phyloP scores from a whole-genome alignment of 2,113 vertebrate species.

The Alouatta palliata region DNA sequence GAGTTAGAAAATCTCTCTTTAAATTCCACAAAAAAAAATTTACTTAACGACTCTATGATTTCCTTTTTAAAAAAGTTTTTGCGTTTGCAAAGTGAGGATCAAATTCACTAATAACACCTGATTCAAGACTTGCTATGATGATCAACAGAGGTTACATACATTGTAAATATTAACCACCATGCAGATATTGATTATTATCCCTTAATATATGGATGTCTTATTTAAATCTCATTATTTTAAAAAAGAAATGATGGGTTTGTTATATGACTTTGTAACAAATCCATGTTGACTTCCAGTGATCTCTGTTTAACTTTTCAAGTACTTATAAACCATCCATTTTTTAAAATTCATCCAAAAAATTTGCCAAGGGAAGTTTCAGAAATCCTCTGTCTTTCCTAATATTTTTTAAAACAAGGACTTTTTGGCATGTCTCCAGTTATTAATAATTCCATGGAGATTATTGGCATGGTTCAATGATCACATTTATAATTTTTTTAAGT shows the following conservation, averaged over 20 bases:
- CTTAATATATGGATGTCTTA: neutral
- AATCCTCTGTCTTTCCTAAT: neutral
- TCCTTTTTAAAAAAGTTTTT: neutral
- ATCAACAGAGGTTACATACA: neutral
- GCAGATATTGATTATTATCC: neutral
- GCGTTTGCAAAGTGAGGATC: conserved; percentile 5
- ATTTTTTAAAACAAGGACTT: neutral
- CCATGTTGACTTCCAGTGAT: neutral
- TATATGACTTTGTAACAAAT: neutral
- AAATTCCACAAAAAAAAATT: neutral
- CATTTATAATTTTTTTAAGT: neutral
- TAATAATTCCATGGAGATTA: neutral
- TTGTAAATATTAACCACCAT: neutral
- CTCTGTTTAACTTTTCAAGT: neutral
- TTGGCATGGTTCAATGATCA: neutral
- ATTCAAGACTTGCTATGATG: neutral
- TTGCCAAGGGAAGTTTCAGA: neutral
- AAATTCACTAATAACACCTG: conserved; percentile 10
- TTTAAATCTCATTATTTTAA: conserved; percentile 21
- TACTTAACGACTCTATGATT: neutral
- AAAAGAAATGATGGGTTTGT: neutral
- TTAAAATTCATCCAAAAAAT: neutral
- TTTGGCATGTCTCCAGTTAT: neutral
- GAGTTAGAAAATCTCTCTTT: conserved; percentile 12
- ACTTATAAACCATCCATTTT: neutral